Evolutionary conservation across 2,888 invertebrate genomes (phyloP), one percentile per base, ranked within the genome.

Genomic region (Lapara coniferarum): DNA sequence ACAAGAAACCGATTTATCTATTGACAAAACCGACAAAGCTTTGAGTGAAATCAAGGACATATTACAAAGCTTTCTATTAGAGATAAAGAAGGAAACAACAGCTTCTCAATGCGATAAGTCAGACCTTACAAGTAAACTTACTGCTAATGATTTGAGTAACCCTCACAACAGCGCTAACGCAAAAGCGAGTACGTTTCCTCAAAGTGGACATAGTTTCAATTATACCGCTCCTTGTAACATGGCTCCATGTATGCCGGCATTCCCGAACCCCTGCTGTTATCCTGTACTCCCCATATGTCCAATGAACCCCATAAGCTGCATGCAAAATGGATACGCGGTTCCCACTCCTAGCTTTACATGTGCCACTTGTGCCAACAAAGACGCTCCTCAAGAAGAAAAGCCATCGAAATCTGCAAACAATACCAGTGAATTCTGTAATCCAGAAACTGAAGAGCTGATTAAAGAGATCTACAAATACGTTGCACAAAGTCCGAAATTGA

Each of bases 1-100:
- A 10, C 85, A 86, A 73, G 84, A 86, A 59, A 82, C 81, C 0
- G 82, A 84, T 53, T 72, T 75, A 46, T 78, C 79, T 53, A 74
- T 71, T 51, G 88, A 90, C 59, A 90, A 88, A 83, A 90, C 91
- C 7, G 92, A 92, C 69, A 89, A 87, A 80, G 86, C 92, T 2
- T 77, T 93, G n/a, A 82, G 78, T 71, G 93, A 93, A 88, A 92
- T 93, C 67, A 93, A 93, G 80, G 86, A 90, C 69, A 89, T 92
- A 66, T 80, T 93, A 13, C 90, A 91, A 79, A 88, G 71, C 69
- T 93, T 93, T 72, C 77, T 93, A 66, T 82, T 85, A 58, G 92
- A 93, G 81, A 89, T 93, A 71, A 93, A 92, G 72, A 91, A 88
- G 75, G 90, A 91, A 73, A 71, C 79, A 12, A 72, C 79, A 14